A percentile compares a stretch with the other conserved stretches of the same genome.
Evolutionary conservation across 2,888 invertebrate species (phyloP).

Genomic region (Campoletis raptor): DNA sequence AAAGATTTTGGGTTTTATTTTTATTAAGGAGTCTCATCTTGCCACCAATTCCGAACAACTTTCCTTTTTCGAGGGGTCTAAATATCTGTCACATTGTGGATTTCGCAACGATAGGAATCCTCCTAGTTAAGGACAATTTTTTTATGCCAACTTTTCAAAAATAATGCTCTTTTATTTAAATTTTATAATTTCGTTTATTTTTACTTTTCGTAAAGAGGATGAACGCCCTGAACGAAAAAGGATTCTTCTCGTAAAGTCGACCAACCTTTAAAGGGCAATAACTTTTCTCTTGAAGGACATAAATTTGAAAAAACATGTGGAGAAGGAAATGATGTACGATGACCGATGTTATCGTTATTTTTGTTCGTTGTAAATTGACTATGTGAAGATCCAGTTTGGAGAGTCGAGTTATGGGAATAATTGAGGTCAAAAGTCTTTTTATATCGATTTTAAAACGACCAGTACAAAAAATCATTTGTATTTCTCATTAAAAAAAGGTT

Average conservation of each 20-base stretch:
- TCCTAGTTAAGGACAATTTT: background rate
- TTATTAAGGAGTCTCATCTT: background rate
- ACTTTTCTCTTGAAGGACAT: slow-evolving; percentile 1
- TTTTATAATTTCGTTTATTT: background rate
- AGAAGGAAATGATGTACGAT: background rate
- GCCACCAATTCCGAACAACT: slow-evolving; percentile 49
- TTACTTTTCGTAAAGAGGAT: background rate
- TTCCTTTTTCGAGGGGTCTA: slow-evolving; percentile 45
- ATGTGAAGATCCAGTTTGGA: background rate
- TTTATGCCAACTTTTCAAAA: background rate
- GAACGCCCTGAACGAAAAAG: background rate
- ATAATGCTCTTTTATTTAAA: background rate
- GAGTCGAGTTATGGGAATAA: background rate
- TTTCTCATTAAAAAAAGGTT: background rate
- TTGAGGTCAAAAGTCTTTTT: background rate
- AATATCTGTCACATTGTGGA: slow-evolving; percentile 4
- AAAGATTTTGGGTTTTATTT: slow-evolving; percentile 8
- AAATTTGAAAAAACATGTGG: background rate
- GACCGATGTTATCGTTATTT: background rate
- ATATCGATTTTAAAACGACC: background rate
- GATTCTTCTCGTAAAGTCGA: background rate
- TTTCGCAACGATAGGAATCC: slow-evolving; percentile 3
- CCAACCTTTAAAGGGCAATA: background rate
- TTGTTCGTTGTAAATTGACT: background rate
- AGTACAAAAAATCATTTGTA: background rate